A percentile compares a stretch with the other conserved stretches of the same genome.
phyloP scores from a whole-genome alignment of 2,888 invertebrate species.

The Anorthoa munda region DNA sequence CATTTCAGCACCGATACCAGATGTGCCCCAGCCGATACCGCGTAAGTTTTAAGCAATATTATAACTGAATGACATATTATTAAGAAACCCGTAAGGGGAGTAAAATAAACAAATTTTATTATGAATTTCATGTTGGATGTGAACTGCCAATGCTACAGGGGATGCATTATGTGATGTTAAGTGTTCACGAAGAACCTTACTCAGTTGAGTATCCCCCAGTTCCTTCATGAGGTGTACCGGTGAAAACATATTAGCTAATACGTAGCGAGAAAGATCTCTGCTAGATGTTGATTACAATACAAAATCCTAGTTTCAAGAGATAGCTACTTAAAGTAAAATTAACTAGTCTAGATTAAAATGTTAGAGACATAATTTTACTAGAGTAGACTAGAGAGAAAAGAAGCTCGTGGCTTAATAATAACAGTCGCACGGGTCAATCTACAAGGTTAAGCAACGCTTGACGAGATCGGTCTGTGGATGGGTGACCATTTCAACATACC shows the following conservation, averaged over 20 bases:
- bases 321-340: background rate
- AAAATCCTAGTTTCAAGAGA: background rate
- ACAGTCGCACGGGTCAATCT: no score
- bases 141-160: slow-evolving; percentile 40
- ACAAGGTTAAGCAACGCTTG: no score
- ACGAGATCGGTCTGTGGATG: no score
- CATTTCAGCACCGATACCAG: slow-evolving; percentile 68
- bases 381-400: background rate
- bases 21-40: slow-evolving; percentile 62
- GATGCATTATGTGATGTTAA: slow-evolving; percentile 53
- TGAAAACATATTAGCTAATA: background rate
- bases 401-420: no score
- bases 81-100: background rate
- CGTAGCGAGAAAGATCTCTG: background rate
- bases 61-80: slow-evolving; percentile 10
- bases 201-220: slow-evolving; percentile 58
- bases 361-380: background rate
- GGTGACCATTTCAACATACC: no score
- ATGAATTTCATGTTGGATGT: slow-evolving; percentile 50
- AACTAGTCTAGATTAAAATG: background rate
- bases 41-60: slow-evolving; percentile 61
- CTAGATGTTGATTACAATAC: background rate
- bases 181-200: slow-evolving; percentile 52
- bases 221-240: slow-evolving; percentile 11
- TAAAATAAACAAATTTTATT: slow-evolving; percentile 43